Conservation (phyloP, 2,113 vertebrate genomes). For the Nettapus auritus region DNA sequence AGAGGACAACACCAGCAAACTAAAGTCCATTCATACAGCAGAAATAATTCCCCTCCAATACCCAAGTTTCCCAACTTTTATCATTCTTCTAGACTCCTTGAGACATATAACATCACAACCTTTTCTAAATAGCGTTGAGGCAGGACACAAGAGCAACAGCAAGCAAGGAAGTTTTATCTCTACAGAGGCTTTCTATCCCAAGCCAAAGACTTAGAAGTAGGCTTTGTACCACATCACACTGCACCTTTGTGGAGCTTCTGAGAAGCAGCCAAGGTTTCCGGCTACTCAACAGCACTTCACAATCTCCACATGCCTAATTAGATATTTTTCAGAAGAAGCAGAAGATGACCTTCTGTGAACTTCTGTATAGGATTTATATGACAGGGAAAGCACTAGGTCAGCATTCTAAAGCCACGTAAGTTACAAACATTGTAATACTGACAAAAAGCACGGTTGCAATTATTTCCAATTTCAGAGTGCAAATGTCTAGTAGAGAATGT, state of each 20-base stretch:
- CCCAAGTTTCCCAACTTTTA: not conserved
- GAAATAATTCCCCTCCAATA: not conserved
- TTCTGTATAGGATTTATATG: not conserved
- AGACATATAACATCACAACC: not conserved
- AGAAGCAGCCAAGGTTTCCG: not conserved
- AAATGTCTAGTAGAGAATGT: fast-evolving
- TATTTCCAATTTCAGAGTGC: not conserved
- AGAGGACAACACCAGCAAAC: not conserved
- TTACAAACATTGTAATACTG: not conserved
- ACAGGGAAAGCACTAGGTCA: not conserved
- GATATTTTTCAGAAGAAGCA: not conserved
- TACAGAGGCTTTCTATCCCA: not conserved
- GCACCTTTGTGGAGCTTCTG: not conserved
- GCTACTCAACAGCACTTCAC: not conserved
- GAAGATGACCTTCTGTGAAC: not conserved
- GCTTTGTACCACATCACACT: not conserved
- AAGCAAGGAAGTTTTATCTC: not conserved
- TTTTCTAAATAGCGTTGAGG: not conserved
- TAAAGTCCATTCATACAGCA: not conserved
- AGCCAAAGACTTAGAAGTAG: not conserved
- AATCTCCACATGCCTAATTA: not conserved
- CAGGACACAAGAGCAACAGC: not conserved
- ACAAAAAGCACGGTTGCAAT: not conserved
- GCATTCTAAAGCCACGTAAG: not conserved
- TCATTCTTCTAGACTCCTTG: not conserved